These are phyloP conservation scores for Pseudopleuronectes americanus DNA, from an alignment of 2,797 vertebrate species.

Conservation along the genomic window DNA sequence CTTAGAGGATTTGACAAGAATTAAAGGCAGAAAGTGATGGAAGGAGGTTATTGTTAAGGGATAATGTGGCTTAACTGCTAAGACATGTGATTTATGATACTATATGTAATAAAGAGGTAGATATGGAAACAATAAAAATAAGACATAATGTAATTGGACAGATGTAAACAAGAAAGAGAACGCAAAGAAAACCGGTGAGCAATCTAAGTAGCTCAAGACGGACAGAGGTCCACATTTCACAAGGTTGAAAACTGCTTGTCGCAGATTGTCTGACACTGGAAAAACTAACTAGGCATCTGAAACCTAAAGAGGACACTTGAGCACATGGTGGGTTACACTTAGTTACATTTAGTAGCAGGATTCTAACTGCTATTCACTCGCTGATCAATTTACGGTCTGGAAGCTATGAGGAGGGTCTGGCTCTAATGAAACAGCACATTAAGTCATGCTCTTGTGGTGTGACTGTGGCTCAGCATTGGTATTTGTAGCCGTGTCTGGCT, in stretches of 20 bases:
- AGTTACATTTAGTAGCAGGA: conserved; percentile 37
- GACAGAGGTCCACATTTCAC: conserved; percentile 23
- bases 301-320: conserved; percentile 37
- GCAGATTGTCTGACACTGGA: conserved; percentile 34
- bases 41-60: neutral
- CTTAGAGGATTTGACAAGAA: conserved; percentile 11
- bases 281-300: conserved; percentile 47
- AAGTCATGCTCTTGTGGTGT: conserved; percentile 47
- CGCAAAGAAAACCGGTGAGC: conserved; percentile 59
- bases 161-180: conserved; percentile 66
- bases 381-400: conserved; percentile 55
- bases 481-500: conserved; percentile 30
- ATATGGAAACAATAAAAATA: conserved; percentile 17
- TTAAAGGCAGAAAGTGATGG: conserved; percentile 11
- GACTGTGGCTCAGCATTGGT: conserved; percentile 19
- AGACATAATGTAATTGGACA: conserved; percentile 49
- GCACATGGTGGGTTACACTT: conserved; percentile 47
- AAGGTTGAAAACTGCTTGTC: conserved; percentile 38
- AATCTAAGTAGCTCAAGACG: conserved; percentile 56
- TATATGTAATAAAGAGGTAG: neutral
- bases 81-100: neutral
- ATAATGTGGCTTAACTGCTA: neutral
- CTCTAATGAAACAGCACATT: conserved; percentile 23
- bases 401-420: conserved; percentile 51
- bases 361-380: conserved; percentile 29